phyloP scores from a whole-genome alignment of 1,140 invertebrate species.

The Lordiphosa collinella region DNA sequence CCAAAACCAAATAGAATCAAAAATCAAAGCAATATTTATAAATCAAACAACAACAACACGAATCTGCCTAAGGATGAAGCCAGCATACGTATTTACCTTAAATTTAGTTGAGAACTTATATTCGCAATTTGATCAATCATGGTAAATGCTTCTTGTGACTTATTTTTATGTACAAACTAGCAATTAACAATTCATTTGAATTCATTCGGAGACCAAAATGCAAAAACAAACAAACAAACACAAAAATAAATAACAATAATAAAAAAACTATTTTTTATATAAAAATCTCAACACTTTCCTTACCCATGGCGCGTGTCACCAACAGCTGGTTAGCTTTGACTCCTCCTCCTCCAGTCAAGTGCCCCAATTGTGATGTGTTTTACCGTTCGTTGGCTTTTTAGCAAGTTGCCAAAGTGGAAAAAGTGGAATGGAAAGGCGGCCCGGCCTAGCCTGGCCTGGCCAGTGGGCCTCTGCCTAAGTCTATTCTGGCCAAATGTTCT shows the following conservation, averaged over 20 bases:
- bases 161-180: conserved; percentile 76
- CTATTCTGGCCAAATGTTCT: conserved; percentile 59
- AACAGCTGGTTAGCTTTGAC: too few relatives aligned
- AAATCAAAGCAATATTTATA: conserved; percentile 21
- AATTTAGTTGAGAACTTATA: neutral
- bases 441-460: conserved; percentile 16
- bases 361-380: neutral
- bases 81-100: conserved; percentile 1
- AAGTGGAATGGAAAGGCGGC: conserved; percentile 69
- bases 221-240: conserved; percentile 59
- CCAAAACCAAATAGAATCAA: conserved; percentile 15
- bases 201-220: conserved; percentile 42
- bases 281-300: conserved; percentile 10
- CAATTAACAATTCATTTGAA: conserved; percentile 68
- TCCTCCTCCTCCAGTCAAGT: conserved; percentile 2
- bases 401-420: conserved; percentile 53
- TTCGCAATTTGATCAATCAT: conserved; percentile 35
- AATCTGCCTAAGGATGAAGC: neutral
- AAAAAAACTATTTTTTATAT: conserved; percentile 55
- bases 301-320: too few relatives aligned
- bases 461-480: conserved; percentile 18
- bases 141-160: conserved; percentile 67
- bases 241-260: conserved; percentile 35
- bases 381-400: conserved; percentile 3
- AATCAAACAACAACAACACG: neutral